Conservation (phyloP, 2,888 invertebrate genomes). For the Hyles lineata region DNA sequence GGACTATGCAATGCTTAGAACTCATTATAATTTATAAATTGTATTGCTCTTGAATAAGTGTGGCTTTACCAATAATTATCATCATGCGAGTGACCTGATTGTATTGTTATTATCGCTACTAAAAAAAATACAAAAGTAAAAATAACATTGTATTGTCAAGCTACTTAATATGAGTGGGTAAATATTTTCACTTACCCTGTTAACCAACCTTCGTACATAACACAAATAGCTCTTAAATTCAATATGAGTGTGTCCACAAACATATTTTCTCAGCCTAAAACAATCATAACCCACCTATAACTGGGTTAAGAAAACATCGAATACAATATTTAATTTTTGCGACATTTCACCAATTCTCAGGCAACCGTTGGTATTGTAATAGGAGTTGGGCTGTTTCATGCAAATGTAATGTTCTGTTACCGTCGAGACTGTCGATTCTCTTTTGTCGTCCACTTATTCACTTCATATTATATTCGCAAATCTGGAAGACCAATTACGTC, state of each 20-base stretch:
- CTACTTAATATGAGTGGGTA: too few relatives aligned
- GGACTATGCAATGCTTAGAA: too few relatives aligned
- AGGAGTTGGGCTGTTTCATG: neutral
- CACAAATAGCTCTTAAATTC: too few relatives aligned
- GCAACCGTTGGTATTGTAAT: neutral
- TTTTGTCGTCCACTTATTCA: conserved; percentile 6
- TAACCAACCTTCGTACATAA: too few relatives aligned
- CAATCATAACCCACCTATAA: neutral
- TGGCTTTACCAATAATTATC: too few relatives aligned
- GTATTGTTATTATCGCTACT: too few relatives aligned
- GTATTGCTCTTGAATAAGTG: too few relatives aligned
- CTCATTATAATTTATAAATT: too few relatives aligned
- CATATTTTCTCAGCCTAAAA: neutral
- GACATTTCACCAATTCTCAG: neutral
- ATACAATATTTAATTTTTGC: neutral
- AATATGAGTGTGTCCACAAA: neutral
- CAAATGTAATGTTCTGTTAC: conserved; percentile 8
- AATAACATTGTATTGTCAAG: too few relatives aligned
- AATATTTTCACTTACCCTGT: too few relatives aligned
- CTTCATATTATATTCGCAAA: neutral
- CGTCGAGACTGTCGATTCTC: conserved; percentile 3
- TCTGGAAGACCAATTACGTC: neutral
- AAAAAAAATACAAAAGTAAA: too few relatives aligned
- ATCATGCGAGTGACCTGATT: too few relatives aligned
- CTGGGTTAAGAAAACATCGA: neutral